phyloP scores from a whole-genome alignment of 1,140 invertebrate genomes.

The Microplitis demolitor region DNA sequence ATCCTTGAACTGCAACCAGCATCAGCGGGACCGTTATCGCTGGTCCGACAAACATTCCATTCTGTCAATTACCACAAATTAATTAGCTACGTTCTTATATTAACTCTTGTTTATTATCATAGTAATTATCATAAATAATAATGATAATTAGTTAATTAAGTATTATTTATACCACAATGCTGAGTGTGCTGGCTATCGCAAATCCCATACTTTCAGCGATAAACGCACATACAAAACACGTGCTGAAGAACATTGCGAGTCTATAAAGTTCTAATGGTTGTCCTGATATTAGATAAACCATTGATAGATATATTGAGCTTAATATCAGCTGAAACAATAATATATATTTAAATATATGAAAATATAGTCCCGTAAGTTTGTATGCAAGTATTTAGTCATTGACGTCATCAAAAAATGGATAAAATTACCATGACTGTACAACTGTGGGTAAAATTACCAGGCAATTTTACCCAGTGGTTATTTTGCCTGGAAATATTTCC shows the following conservation, averaged over 20 bases:
- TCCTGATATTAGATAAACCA: conserved; percentile 84
- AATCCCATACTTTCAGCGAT: conserved; percentile 79
- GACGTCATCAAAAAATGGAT: too few relatives aligned
- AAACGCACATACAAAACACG: conserved; percentile 71
- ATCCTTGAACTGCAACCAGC: conserved; percentile 76
- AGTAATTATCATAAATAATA: not conserved
- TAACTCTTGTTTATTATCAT: not conserved
- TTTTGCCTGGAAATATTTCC: too few relatives aligned
- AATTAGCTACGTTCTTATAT: not conserved
- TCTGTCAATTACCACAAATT: conserved; percentile 59
- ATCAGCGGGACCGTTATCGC: conserved; percentile 75
- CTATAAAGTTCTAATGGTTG: conserved; percentile 82
- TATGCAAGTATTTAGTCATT: too few relatives aligned
- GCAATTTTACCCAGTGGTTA: too few relatives aligned
- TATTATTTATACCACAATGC: conserved; percentile 70
- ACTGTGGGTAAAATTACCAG: too few relatives aligned
- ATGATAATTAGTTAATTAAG: not conserved
- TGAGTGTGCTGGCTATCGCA: conserved; percentile 72
- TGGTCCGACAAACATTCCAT: conserved; percentile 79
- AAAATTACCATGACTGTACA: too few relatives aligned
- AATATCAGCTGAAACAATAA: conserved; percentile 68
- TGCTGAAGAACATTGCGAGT: conserved; percentile 71
- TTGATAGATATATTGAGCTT: conserved; percentile 76
- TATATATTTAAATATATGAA: not conserved
- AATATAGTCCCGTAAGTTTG: too few relatives aligned